These are phyloP conservation scores for Illadopsis cleaveri DNA, from an alignment of 2,113 vertebrate genomes.

Conservation along the genomic window DNA sequence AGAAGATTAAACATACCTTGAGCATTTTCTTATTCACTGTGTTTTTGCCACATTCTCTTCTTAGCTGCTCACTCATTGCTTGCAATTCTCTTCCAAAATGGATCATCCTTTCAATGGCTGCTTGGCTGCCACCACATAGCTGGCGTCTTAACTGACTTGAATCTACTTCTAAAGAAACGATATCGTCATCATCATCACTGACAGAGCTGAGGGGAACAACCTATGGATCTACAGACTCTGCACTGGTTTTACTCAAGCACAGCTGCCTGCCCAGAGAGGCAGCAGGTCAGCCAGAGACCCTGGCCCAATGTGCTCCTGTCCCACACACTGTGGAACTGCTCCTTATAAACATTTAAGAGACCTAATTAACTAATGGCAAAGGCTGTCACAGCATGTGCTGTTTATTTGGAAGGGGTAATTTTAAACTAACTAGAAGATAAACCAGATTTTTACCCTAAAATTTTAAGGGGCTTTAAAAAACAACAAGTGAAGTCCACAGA, in stretches of 20 bases:
- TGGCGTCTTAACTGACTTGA: constrained; percentile 90
- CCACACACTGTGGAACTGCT: accelerated
- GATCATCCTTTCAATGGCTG: constrained; percentile 98
- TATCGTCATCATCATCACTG: constrained; percentile 2
- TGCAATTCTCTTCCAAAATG: constrained; percentile 97
- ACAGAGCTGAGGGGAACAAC: accelerated
- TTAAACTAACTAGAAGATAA: neutral
- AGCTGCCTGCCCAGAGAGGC: neutral
- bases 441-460: neutral
- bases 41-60: constrained; percentile 96
- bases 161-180: constrained; percentile 86
- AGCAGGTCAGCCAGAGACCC: accelerated
- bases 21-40: constrained; percentile 97
- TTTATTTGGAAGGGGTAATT: neutral
- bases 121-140: constrained; percentile 95
- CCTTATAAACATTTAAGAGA: neutral
- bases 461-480: neutral
- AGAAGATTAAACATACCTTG: constrained; percentile 77
- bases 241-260: neutral
- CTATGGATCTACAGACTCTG: neutral
- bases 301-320: accelerated
- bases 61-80: constrained; percentile 96
- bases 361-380: accelerated
- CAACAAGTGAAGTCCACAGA: neutral
- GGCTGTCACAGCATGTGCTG: neutral